A percentile compares a stretch with the other conserved stretches of the same genome.
These are phyloP conservation scores for Vollenhovia emeryi DNA, from an alignment of 1,140 invertebrate genomes.

Conservation along the genomic window DNA sequence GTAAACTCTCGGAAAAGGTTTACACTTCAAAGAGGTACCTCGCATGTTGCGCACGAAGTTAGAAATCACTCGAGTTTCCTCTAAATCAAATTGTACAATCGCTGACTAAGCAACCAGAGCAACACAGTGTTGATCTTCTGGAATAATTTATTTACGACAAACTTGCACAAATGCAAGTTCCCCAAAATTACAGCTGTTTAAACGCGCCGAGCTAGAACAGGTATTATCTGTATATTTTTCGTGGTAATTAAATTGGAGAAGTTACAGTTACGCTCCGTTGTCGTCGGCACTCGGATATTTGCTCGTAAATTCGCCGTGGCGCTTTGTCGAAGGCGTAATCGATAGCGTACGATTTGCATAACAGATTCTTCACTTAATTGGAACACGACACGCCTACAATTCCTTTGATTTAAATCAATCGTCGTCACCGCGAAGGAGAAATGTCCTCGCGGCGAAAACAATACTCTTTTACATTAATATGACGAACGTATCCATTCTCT, in stretches of 20 bases:
- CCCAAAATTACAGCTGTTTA: slow-evolving; percentile 14
- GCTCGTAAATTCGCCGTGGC: slow-evolving; percentile 25
- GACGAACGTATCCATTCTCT: background rate
- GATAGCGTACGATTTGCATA: slow-evolving; percentile 50
- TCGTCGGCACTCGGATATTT: slow-evolving; percentile 5
- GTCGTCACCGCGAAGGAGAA: background rate
- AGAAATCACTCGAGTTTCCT: slow-evolving; percentile 3
- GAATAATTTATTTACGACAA: slow-evolving; percentile 22
- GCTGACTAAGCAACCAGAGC: slow-evolving; percentile 8
- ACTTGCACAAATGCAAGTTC: background rate
- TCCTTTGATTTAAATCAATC: slow-evolving; percentile 42
- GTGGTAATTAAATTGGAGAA: slow-evolving; percentile 7
- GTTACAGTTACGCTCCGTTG: background rate
- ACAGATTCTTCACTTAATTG: slow-evolving; percentile 58
- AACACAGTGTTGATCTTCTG: slow-evolving; percentile 17
- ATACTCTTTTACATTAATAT: background rate
- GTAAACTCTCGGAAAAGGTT: background rate
- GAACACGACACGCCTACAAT: slow-evolving; percentile 31
- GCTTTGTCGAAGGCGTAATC: slow-evolving; percentile 48
- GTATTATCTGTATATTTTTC: slow-evolving; percentile 8
- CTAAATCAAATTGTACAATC: slow-evolving; percentile 6
- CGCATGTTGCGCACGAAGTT: background rate
- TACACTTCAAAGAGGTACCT: background rate
- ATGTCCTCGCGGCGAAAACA: background rate
- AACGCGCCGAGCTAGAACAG: background rate